Evolutionary conservation across 2,888 invertebrate genomes (phyloP), one percentile per base, ranked within the genome.

Genomic region (Drosophila cyrtoloma): DNA sequence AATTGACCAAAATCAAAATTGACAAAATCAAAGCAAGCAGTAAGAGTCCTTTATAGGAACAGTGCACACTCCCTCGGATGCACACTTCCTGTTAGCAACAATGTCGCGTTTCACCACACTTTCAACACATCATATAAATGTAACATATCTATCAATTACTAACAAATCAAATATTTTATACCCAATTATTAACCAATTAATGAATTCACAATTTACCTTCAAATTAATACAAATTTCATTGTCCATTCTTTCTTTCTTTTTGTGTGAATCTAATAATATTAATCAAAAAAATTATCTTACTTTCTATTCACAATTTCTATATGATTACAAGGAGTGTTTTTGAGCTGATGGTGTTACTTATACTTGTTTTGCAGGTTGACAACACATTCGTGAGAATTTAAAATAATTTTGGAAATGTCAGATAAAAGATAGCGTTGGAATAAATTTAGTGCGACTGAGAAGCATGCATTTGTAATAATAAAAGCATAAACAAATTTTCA

Each of bases 1-100:
- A 76, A 72, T 71, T 65, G 58, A 57, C 68, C 72, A 75, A 76
- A 35, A 35, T 35, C 33, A 76, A 79, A 76, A 72, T 69, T 65
- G 58, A 57, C 68, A 76, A 81, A 79, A 65, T 67, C 79, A 79
- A 32, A 37, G 30, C 35, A 32, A 14, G 33, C 16, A 19, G 30
- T 3, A 61, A 53, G 33, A 30, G 30, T 10, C 52, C 14, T 26
- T 50, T n/a, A 9, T n/a, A 30, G 2, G n/a, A 16, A 47, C 47
- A 64, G 68, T 51, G 10, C 4, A 28, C 16, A 32, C 47, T 39
- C n/a, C 5, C 10, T 12, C 14, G 16, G 10, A 19, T 47, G 44
- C 19, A 12, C 14, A 22, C 16, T 7, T 12, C 26, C 6, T n/a
- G 52, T n/a, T 3, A 3, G 12, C 33, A 12, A 12, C 4, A 33